Evolutionary conservation across 1,140 invertebrate genomes (phyloP), one percentile per base, ranked within the genome.

Genomic region (Tetramorium simillimum): DNA sequence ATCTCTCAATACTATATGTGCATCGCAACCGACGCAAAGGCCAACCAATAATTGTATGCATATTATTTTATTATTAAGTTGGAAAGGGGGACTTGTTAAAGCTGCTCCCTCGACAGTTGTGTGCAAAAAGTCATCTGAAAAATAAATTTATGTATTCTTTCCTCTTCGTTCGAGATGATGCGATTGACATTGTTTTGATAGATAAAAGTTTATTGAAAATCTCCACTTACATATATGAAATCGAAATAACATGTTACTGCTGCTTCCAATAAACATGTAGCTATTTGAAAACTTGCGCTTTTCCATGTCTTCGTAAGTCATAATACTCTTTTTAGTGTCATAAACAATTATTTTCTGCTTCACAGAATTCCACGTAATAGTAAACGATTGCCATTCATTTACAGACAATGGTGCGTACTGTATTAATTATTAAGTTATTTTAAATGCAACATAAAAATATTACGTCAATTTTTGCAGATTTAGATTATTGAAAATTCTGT

Each of bases 311-410:
- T 0, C 12, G 18, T 80, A 91, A 14, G 40, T 62, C 21, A 89
- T 33, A n/a, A 92, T 18, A 2, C 63, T 1, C 0, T 62, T 75
- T 21, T 88, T 0, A 12, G 56, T 58, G 60, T 91, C 87, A 56
- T 87, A 90, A n/a, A 91, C 10, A 2, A 62, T 33, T 60, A 92
- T 86, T 9, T 24, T 85, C 3, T 16, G 14, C 4, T 1, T 80
- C 0, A 0, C 16, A 16, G 49, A 49, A 12, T 88, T 18, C 91
- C 90, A 92, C 3, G 5, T 87, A 21, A 92, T 9, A 1, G 86
- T 14, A 37, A 90, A 92, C 0, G 91, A 88, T 28, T 56, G 87
- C 91, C 92, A 92, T 56, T 92, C 92, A 2, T 16, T 51, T n/a
- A 16, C 16, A 10, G 69, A 73, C 2, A 91, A 69, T n/a, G 85